A percentile compares a stretch with the other conserved stretches of the same genome.
phyloP scores from a whole-genome alignment of 2,113 vertebrate genomes.

The Tautogolabrus adspersus region DNA sequence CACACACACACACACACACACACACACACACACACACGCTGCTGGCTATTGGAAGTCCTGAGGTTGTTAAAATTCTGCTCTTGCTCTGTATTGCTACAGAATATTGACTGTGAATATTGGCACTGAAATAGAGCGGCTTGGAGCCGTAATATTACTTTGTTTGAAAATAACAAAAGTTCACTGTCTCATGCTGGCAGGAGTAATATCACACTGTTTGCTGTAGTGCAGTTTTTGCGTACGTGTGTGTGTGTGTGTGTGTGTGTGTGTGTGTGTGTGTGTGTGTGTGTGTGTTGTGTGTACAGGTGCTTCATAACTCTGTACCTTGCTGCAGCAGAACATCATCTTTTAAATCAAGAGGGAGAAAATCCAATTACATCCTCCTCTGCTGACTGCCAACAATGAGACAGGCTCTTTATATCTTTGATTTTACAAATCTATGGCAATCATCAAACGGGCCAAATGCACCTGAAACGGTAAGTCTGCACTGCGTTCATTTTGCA shows the following conservation, averaged over 20 bases:
- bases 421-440: constrained; percentile 75
- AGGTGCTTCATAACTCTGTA: constrained; percentile 63
- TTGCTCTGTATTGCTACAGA: constrained; percentile 37
- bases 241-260: constrained; percentile 19
- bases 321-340: constrained; percentile 50
- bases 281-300: constrained; percentile 18
- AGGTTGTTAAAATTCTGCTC: constrained; percentile 54
- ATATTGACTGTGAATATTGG: constrained; percentile 56
- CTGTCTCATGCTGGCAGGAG: constrained; percentile 42
- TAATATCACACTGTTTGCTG: constrained; percentile 63
- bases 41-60: constrained; percentile 14
- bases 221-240: constrained; percentile 28
- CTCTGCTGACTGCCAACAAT: constrained; percentile 60
- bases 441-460: constrained; percentile 52
- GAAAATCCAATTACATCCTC: constrained; percentile 75
- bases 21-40: neutral
- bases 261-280: constrained; percentile 15
- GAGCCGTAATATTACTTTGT: constrained; percentile 56
- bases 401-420: constrained; percentile 68
- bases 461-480: constrained; percentile 42
- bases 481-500: constrained; percentile 51
- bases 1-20: neutral
- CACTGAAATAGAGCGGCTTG: constrained; percentile 35
- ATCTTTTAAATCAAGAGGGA: constrained; percentile 63
- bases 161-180: constrained; percentile 36